Evolutionary conservation across 2,888 invertebrate genomes (phyloP).

Genomic region (Odontocolon sp.): DNA sequence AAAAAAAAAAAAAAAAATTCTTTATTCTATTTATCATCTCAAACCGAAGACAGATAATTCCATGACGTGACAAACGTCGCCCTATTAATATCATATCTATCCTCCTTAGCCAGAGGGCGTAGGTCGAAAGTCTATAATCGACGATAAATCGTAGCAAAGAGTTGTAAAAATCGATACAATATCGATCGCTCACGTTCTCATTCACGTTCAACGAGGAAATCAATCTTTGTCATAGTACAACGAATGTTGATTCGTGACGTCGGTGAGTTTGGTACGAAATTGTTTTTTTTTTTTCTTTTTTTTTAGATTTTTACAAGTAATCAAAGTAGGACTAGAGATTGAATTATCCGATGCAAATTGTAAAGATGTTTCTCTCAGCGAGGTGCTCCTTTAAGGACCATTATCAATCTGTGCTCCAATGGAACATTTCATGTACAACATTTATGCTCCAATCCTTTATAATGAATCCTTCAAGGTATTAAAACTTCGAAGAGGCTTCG

Average conservation of each 20-base stretch:
- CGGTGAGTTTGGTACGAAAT: background rate
- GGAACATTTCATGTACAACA: too few species aligned
- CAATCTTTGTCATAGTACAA: constrained; percentile 55
- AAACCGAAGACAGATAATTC: background rate
- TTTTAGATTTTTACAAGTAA: too few species aligned
- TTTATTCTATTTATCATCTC: constrained; percentile 27
- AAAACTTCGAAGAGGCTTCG: background rate
- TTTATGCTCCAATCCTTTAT: too few species aligned
- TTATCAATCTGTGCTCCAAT: too few species aligned
- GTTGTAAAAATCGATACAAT: constrained; percentile 50
- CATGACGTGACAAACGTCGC: constrained; percentile 42
- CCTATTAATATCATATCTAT: constrained; percentile 49
- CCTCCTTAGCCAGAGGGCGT: constrained; percentile 32
- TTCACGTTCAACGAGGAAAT: constrained; percentile 40
- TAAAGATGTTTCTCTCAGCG: too few species aligned
- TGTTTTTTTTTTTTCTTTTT: constrained; percentile 8
- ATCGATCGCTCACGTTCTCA: constrained; percentile 50
- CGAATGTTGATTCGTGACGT: constrained; percentile 38
- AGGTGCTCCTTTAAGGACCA: too few species aligned
- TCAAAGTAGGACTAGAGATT: too few species aligned
- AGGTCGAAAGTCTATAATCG: constrained; percentile 42
- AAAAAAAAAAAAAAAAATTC: constrained; percentile 22
- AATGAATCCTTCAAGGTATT: constrained; percentile 5
- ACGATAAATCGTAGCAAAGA: constrained; percentile 46
- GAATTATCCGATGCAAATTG: too few species aligned